A percentile compares a stretch with the other conserved stretches of the same genome.
These are phyloP conservation scores for Cheilinus undulatus DNA, from an alignment of 2,113 vertebrate genomes.

Conservation along the genomic window DNA sequence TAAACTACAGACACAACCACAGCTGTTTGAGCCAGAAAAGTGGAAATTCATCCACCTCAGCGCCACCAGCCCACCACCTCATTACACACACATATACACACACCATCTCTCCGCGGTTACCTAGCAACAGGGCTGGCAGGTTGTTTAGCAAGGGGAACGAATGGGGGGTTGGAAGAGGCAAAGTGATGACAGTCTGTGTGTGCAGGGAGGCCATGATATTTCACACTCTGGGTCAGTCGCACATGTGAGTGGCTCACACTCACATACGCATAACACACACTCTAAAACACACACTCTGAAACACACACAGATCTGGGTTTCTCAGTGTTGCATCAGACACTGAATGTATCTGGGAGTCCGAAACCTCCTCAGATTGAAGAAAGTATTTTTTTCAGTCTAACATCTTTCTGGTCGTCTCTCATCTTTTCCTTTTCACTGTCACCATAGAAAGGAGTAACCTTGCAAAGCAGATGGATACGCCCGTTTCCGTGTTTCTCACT, in stretches of 20 bases:
- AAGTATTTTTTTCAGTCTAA: slow-evolving; percentile 17
- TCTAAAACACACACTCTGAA: slow-evolving; percentile 29
- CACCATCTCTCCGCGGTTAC: slow-evolving; percentile 61
- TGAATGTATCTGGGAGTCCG: slow-evolving; percentile 47
- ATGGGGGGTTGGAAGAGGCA: slow-evolving; percentile 27
- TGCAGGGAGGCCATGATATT: slow-evolving; percentile 31
- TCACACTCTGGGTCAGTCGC: slow-evolving; percentile 61
- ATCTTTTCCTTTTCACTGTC: not conserved
- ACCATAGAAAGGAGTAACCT: not conserved
- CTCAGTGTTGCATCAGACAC: slow-evolving; percentile 74
- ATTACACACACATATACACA: slow-evolving; percentile 18
- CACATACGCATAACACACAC: slow-evolving; percentile 24
- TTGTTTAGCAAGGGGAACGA: slow-evolving; percentile 53
- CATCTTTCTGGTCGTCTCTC: slow-evolving; percentile 17
- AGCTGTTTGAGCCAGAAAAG: slow-evolving; percentile 59
- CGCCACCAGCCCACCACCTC: slow-evolving; percentile 8
- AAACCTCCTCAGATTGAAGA: slow-evolving; percentile 22
- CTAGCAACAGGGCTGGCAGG: slow-evolving; percentile 75
- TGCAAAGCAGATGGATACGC: no score
- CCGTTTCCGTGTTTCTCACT: no score
- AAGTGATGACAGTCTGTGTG: slow-evolving; percentile 13
- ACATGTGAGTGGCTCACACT: slow-evolving; percentile 19
- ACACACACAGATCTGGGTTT: slow-evolving; percentile 46
- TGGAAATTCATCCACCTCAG: slow-evolving; percentile 53
- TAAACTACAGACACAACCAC: slow-evolving; percentile 29